Evolutionary conservation across 2,888 invertebrate species (phyloP), one percentile per base, ranked within the genome.

Genomic region (Eugnorisma glareosa): DNA sequence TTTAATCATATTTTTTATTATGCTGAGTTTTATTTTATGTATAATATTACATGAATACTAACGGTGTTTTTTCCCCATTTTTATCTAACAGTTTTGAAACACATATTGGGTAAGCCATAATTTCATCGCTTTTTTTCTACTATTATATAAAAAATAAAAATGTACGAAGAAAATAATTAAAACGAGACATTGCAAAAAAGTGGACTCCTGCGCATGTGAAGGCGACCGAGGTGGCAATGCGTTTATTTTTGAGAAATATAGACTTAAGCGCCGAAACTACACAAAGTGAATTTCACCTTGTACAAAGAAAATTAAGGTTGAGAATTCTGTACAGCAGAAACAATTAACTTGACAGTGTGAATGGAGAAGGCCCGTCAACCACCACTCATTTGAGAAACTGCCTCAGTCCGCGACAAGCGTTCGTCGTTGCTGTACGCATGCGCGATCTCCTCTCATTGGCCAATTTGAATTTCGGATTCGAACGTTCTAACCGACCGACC

Each of bases 131-230:
- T 37, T 76, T 75, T 77, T 75, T 77, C 45, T 37, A 40, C 3
- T 1, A 67, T 37, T 31, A 68, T 43, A 45, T 67, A 77, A 82
- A 40, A 71, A 31, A 57, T 77, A 45, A 88, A 90, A 89, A 90
- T 86, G 77, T 89, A 89, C 77, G 81, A 90, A 91, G 90, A 93
- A 91, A 93, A 94, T 40, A n/a, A n/a, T 91, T 89, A 90, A 94
- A 93, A 92, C 88, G 85, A 92, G 90, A 89, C 89, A 88, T 91
- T 91, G 94, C 94, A 95, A 95, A 96, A 94, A 96, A 95, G 84
- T 92, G 89, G 91, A 94, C 94, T 95, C 94, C 90, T 93, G 95
- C 94, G 94, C 95, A 95, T 95, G 92, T 94, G 95, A 96, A 95
- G 96, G 96, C 94, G 91, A 96, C 91, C 93, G 93, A 96, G 94